A percentile compares a stretch with the other conserved stretches of the same genome.
Conservation (phyloP, 35 echinoderm and acorn worm species). For the Patiria miniata region DNA sequence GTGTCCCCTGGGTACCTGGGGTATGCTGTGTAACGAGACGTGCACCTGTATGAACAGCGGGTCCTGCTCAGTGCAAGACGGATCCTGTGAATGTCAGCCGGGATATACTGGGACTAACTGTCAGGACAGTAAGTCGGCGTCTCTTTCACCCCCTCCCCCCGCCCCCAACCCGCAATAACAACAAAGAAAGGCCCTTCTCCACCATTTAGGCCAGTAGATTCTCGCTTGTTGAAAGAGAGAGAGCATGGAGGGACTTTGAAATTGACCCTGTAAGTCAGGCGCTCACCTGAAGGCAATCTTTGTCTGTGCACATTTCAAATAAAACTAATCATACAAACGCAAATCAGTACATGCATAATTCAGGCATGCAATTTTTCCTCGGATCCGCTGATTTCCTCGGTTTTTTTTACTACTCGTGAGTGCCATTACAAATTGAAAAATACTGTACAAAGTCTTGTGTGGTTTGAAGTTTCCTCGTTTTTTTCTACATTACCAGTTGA, state of each 20-base stretch:
- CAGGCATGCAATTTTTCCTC: too few relatives aligned
- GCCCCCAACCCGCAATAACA: not conserved
- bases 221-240: not conserved
- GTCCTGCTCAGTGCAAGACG: slow-evolving; percentile 62
- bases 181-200: not conserved
- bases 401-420: too few relatives aligned
- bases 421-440: too few relatives aligned
- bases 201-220: not conserved
- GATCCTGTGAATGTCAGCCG: slow-evolving; percentile 67
- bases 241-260: too few relatives aligned
- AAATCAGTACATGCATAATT: too few relatives aligned
- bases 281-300: not conserved
- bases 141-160: not conserved
- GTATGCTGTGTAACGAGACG: not conserved
- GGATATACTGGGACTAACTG: slow-evolving; percentile 73
- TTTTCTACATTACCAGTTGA: too few relatives aligned
- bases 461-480: too few relatives aligned
- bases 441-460: too few relatives aligned
- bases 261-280: not conserved
- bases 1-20: slow-evolving; percentile 34
- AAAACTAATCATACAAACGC: too few relatives aligned
- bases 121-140: slow-evolving; percentile 24
- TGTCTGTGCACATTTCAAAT: not conserved
- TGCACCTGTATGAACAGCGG: slow-evolving; percentile 23
- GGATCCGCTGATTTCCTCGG: too few relatives aligned